Conservation (phyloP, 1,140 invertebrate species). For the Pseudoatta argentina region DNA sequence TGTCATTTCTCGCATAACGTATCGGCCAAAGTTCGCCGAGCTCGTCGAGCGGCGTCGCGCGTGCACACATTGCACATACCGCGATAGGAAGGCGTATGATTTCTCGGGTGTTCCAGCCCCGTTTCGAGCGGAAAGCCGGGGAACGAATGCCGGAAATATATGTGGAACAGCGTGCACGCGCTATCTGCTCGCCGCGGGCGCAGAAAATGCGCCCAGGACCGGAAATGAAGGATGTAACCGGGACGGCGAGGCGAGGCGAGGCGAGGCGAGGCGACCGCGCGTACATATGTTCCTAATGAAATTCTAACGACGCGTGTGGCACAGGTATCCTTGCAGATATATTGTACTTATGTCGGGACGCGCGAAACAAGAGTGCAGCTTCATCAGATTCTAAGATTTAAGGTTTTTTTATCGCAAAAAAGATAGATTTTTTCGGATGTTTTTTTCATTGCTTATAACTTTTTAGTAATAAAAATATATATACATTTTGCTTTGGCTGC, state of each 20-base stretch:
- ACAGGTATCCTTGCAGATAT: slow-evolving; percentile 6
- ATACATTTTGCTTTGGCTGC: no score
- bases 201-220: slow-evolving; percentile 44
- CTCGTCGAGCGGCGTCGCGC: background rate
- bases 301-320: slow-evolving; percentile 43
- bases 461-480: no score
- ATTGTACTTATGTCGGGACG: background rate
- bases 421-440: no score
- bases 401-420: background rate
- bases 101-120: slow-evolving; percentile 5
- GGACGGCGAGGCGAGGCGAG: background rate
- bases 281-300: slow-evolving; percentile 44
- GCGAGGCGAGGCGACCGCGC: background rate
- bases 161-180: slow-evolving; percentile 35
- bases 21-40: slow-evolving; percentile 36
- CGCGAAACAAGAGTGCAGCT: background rate
- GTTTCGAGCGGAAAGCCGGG: slow-evolving; percentile 28
- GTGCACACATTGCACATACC: background rate
- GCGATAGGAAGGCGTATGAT: slow-evolving; percentile 19
- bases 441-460: no score
- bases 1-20: slow-evolving; percentile 37
- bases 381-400: background rate
- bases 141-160: slow-evolving; percentile 58
- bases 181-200: slow-evolving; percentile 39
- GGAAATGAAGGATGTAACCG: slow-evolving; percentile 52